A percentile compares a stretch with the other conserved stretches of the same genome.
Conservation (phyloP, 2,797 vertebrate genomes). For the Melanotaenia boesemani region DNA sequence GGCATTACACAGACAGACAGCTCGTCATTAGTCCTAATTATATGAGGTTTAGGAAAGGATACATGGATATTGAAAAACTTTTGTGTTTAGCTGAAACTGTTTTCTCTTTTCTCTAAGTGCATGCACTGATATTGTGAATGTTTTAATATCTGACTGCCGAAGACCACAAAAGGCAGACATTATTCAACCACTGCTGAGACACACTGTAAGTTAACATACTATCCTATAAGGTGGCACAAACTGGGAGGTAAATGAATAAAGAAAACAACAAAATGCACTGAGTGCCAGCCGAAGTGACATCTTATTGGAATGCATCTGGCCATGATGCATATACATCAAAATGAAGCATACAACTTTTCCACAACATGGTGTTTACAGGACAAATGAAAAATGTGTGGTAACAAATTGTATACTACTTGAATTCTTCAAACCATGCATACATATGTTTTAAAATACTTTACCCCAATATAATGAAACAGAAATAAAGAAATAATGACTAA, state of each 20-base stretch:
- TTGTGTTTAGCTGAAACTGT: conserved; percentile 2
- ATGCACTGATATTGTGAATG: not conserved
- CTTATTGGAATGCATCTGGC: too few species aligned
- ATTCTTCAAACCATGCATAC: not conserved
- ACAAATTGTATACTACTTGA: not conserved
- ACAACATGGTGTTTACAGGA: not conserved
- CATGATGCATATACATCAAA: not conserved
- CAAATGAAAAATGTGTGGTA: not conserved
- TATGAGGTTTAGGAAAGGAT: conserved; percentile 34
- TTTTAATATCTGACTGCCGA: not conserved
- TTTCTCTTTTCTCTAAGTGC: not conserved
- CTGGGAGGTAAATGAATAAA: too few species aligned
- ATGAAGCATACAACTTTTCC: not conserved
- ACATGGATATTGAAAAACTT: conserved; percentile 21
- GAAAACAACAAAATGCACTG: too few species aligned
- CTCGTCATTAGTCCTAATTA: conserved; percentile 51
- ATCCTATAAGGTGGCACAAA: too few species aligned
- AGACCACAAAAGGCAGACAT: not conserved
- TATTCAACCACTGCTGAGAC: not conserved
- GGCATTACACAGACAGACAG: conserved; percentile 58
- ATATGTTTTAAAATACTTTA: not conserved
- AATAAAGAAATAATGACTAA: not conserved
- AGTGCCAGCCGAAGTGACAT: too few species aligned
- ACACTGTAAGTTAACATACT: too few species aligned
- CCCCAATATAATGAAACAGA: not conserved